A percentile compares a stretch with the other conserved stretches of the same genome.
phyloP scores from a whole-genome alignment of 2,113 vertebrate species.

The Dunckerocampus dactyliophorus region DNA sequence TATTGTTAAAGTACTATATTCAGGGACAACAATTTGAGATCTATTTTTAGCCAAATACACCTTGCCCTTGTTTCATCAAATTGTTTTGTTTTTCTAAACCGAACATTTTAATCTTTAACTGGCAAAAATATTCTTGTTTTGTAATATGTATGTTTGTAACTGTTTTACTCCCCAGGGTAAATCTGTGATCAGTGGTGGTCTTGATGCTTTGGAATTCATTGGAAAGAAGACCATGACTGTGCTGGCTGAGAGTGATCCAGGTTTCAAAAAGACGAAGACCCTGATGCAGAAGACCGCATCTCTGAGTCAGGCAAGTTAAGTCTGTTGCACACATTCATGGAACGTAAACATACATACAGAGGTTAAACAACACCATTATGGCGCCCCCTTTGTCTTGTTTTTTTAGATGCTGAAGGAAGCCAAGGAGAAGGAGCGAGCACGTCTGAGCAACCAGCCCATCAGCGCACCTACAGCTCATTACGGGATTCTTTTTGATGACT shows the following conservation, averaged over 20 bases:
- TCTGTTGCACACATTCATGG: background rate
- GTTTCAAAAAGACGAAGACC: constrained; percentile 94
- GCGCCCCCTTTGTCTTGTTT: constrained; percentile 24
- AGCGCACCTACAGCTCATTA: constrained; percentile 88
- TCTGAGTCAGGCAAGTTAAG: constrained; percentile 83
- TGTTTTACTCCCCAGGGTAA: constrained; percentile 77
- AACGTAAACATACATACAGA: background rate
- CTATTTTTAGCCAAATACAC: no score
- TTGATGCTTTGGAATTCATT: constrained; percentile 97
- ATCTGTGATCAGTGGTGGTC: constrained; percentile 88
- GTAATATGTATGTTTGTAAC: background rate
- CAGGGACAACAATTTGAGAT: no score
- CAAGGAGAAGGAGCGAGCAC: constrained; percentile 92
- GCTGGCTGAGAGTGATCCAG: constrained; percentile 93
- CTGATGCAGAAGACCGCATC: constrained; percentile 92
- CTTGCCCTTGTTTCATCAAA: no score
- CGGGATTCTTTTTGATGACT: constrained; percentile 93
- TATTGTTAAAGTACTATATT: no score
- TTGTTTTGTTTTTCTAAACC: no score
- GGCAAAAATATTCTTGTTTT: no score
- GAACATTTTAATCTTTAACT: no score
- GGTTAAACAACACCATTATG: background rate
- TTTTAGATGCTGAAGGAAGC: constrained; percentile 91
- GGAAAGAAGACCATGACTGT: constrained; percentile 98
- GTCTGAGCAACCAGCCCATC: constrained; percentile 79